Evolutionary conservation across 2,888 invertebrate species (phyloP).

Genomic region (Cistogaster globosa): DNA sequence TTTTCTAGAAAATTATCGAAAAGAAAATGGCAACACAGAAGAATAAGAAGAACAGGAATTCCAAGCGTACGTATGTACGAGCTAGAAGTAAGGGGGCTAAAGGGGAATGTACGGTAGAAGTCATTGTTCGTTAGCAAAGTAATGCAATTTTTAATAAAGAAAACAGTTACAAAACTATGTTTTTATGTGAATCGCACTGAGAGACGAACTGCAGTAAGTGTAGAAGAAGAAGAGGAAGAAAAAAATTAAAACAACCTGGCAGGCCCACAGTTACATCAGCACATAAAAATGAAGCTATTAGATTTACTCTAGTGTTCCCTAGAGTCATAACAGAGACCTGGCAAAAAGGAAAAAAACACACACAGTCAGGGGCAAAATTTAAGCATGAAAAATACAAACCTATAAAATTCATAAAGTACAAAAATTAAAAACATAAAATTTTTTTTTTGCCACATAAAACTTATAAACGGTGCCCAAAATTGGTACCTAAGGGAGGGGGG

Average conservation of each 20-base stretch:
- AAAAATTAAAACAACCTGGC: conserved; percentile 19
- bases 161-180: conserved; percentile 70
- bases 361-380: conserved; percentile 4
- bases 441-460: too few relatives aligned
- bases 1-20: conserved; percentile 55
- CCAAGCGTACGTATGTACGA: background rate
- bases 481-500: too few relatives aligned
- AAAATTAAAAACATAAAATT: too few relatives aligned
- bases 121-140: conserved; percentile 24
- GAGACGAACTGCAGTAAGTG: conserved; percentile 1
- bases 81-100: conserved; percentile 16
- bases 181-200: conserved; percentile 58
- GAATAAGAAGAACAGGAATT: conserved; percentile 34
- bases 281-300: conserved; percentile 18
- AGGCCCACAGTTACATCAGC: conserved; percentile 16
- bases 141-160: conserved; percentile 42
- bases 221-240: background rate
- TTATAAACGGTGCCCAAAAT: too few relatives aligned
- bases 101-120: conserved; percentile 21
- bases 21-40: conserved; percentile 11
- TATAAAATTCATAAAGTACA: background rate
- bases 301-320: background rate
- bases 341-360: background rate
- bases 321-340: background rate
- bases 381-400: background rate